Evolutionary conservation across 2,888 invertebrate species (phyloP).

Genomic region (Lepidochitona cinerea): DNA sequence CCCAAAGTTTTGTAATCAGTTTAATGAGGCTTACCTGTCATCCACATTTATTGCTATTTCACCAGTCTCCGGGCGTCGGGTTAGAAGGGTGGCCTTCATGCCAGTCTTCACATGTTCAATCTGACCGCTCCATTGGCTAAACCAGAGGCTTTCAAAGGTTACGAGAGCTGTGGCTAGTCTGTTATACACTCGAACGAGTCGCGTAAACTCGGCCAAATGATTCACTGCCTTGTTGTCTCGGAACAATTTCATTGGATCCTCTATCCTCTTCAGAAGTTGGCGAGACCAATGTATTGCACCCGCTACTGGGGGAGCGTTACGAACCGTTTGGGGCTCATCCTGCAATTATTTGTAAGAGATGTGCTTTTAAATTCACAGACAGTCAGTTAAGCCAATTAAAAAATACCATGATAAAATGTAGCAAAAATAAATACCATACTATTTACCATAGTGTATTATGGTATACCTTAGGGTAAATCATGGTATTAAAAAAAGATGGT

Average conservation of each 20-base stretch:
- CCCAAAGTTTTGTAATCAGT: too few species aligned
- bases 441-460: too few species aligned
- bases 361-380: too few species aligned
- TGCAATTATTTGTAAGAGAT: conserved; percentile 22
- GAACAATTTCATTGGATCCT: conserved; percentile 70
- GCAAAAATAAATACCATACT: too few species aligned
- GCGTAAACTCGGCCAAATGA: conserved; percentile 63
- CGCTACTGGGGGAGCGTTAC: conserved; percentile 70
- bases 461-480: too few species aligned
- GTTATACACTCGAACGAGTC: conserved; percentile 59
- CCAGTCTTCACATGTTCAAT: conserved; percentile 66
- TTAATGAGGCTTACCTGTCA: conserved; percentile 62
- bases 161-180: conserved; percentile 66
- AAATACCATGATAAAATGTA: too few species aligned
- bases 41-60: conserved; percentile 68
- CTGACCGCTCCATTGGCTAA: conserved; percentile 65
- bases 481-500: too few species aligned
- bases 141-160: conserved; percentile 69
- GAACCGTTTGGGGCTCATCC: conserved; percentile 62
- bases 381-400: too few species aligned
- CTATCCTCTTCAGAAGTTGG: conserved; percentile 66
- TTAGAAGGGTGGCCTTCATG: conserved; percentile 64
- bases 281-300: conserved; percentile 70
- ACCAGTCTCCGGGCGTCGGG: conserved; percentile 60
- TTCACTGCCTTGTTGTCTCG: conserved; percentile 65